Evolutionary conservation across 2,888 invertebrate species (phyloP), one percentile per base, ranked within the genome.

Genomic region (Calephelis perditalis): DNA sequence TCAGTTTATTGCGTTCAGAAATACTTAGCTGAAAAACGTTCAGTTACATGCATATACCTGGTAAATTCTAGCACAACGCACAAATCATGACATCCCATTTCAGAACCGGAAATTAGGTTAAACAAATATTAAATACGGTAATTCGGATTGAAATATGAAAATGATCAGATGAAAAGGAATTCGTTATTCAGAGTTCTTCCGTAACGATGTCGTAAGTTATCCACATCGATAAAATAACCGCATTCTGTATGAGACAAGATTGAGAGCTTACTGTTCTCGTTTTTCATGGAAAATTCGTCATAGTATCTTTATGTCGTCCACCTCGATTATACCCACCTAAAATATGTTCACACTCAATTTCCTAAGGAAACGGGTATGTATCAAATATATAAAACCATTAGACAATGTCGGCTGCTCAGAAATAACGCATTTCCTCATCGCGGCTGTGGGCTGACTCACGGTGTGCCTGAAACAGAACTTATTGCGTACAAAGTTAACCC

Each of bases 401-500:
- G 83, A 87, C 86, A 84, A 84, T 84, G 86, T 86, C 82, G 81
- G 85, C 76, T 75, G 79, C 74, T 79, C 84, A 76, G 77, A 86
- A 86, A 86, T 86, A 87, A 83, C 84, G 86, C 86, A 86, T 88
- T 88, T 88, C 89, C 88, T 88, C 86, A 84, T 86, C 82, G 79
- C 78, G 75, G 71, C 78, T 88, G 89, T 79, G 78, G 75, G 71
- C 78, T 88, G 89, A 88, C 80, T 88, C 89, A 88, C 77, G 71
- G 73, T 72, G 84, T 76, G 81, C 86, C 87, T 79, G 80, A 87
- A 89, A 88, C 87, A 87, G 86, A 88, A 86, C 84, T 87, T 87
- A 86, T 86, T 82, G 71, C 85, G 73, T 77, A 79, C 84, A 77
- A 76, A 73, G 65, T 75, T 75, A 65, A 64, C 63, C 63, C 54